phyloP scores from a whole-genome alignment of 2,888 invertebrate species.

The Agrochola lychnidis region DNA sequence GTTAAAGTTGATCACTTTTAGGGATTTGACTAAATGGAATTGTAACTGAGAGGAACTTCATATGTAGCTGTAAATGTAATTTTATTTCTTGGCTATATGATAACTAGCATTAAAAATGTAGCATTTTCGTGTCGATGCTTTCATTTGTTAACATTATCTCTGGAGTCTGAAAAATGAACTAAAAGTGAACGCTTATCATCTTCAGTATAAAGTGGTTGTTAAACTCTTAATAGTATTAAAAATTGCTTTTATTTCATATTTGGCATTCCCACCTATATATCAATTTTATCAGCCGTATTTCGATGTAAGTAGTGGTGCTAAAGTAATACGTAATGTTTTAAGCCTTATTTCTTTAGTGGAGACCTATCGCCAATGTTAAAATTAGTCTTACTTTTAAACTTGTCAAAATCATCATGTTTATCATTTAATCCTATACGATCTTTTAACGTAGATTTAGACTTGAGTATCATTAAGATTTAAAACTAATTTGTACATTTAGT shows the following conservation, averaged over 20 bases:
- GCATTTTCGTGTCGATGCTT: slow-evolving; percentile 56
- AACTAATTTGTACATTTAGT: neutral
- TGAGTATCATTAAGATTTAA: slow-evolving; percentile 2
- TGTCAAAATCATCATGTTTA: slow-evolving; percentile 21
- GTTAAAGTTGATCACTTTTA: slow-evolving; percentile 98
- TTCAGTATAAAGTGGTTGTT: slow-evolving; percentile 43
- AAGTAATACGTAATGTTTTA: slow-evolving; percentile 61
- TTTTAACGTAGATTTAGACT: slow-evolving; percentile 35
- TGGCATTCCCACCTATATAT: slow-evolving; percentile 74
- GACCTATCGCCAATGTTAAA: slow-evolving; percentile 49
- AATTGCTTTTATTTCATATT: slow-evolving; percentile 59
- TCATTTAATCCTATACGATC: slow-evolving; percentile 40
- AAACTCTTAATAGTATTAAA: slow-evolving; percentile 56
- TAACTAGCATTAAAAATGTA: slow-evolving; percentile 25
- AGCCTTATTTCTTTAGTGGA: slow-evolving; percentile 42
- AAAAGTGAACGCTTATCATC: slow-evolving; percentile 23
- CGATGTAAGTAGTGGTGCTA: slow-evolving; percentile 74
- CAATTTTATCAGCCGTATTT: slow-evolving; percentile 63
- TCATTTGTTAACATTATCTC: neutral
- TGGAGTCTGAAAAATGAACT: neutral
- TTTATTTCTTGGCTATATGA: neutral
- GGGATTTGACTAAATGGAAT: neutral
- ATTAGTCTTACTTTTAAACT: neutral
- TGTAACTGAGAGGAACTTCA: neutral
- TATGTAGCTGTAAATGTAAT: neutral